These are phyloP conservation scores for Agrochola lota DNA, from an alignment of 2,888 invertebrate genomes.

Conservation along the genomic window DNA sequence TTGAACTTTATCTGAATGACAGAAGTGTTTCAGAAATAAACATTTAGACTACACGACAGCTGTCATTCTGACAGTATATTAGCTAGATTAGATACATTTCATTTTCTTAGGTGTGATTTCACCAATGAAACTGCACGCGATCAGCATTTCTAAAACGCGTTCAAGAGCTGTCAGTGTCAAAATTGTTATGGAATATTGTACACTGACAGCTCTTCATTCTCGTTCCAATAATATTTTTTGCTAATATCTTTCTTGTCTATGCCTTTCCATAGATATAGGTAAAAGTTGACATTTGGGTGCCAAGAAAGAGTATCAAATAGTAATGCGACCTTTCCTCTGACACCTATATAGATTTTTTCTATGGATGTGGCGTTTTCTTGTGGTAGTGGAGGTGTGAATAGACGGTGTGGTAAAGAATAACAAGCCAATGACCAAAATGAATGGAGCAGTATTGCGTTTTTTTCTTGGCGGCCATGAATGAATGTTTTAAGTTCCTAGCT, in stretches of 20 bases:
- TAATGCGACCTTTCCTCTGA: constrained; percentile 92
- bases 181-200: too few species aligned
- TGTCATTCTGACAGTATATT: not conserved
- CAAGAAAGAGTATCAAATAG: constrained; percentile 92
- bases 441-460: not conserved
- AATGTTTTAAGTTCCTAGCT: not conserved
- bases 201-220: constrained; percentile 18
- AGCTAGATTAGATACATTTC: too few species aligned
- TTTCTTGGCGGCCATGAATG: not conserved
- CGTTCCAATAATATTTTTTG: constrained; percentile 72
- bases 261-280: constrained; percentile 76
- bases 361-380: constrained; percentile 90
- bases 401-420: constrained; percentile 69
- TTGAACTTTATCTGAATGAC: too few species aligned
- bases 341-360: constrained; percentile 91
- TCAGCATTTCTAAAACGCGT: too few species aligned
- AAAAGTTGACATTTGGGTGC: constrained; percentile 65
- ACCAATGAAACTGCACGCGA: too few species aligned
- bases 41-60: not conserved
- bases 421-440: not conserved
- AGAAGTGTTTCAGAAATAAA: too few species aligned
- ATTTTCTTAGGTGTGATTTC: constrained; percentile 35
- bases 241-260: constrained; percentile 70
- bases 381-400: constrained; percentile 91
- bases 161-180: too few species aligned